Evolutionary conservation across 2,888 invertebrate species (phyloP).

Genomic region (Malacosoma neustria): DNA sequence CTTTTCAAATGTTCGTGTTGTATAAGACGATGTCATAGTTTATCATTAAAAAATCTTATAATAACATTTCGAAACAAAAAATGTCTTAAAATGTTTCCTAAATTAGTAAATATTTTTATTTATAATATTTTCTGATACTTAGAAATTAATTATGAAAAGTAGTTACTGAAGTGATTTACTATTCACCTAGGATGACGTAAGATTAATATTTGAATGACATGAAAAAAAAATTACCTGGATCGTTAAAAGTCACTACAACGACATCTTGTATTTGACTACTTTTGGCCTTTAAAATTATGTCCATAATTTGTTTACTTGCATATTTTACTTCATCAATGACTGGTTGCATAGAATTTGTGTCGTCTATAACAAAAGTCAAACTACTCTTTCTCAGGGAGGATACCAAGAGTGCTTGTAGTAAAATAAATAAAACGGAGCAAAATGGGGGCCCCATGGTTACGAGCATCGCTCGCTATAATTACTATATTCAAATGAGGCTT

Average conservation of each 20-base stretch:
- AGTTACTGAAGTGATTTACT: too few species aligned
- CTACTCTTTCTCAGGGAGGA: slow-evolving; percentile 12
- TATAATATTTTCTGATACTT: too few species aligned
- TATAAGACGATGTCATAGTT: too few species aligned
- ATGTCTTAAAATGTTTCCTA: too few species aligned
- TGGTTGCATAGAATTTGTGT: slow-evolving; percentile 25
- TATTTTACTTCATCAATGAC: slow-evolving; percentile 23
- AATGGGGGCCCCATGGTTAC: background rate
- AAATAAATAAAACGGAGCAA: background rate
- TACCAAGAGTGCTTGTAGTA: background rate
- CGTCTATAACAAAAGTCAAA: slow-evolving; percentile 33
- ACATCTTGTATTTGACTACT: slow-evolving; percentile 23
- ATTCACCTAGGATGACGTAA: too few species aligned
- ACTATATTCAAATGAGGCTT: too few species aligned
- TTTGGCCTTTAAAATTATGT: slow-evolving; percentile 18
- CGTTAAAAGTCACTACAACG: slow-evolving; percentile 29
- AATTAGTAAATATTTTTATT: too few species aligned
- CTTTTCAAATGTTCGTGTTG: too few species aligned
- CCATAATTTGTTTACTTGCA: slow-evolving; percentile 18
- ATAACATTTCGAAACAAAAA: too few species aligned
- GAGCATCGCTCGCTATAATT: too few species aligned
- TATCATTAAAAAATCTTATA: too few species aligned
- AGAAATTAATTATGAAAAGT: too few species aligned
- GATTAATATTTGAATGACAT: background rate
- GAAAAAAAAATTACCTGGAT: slow-evolving; percentile 20